These are phyloP conservation scores for Chanos chanos DNA, from an alignment of 2,797 vertebrate genomes.

Conservation along the genomic window DNA sequence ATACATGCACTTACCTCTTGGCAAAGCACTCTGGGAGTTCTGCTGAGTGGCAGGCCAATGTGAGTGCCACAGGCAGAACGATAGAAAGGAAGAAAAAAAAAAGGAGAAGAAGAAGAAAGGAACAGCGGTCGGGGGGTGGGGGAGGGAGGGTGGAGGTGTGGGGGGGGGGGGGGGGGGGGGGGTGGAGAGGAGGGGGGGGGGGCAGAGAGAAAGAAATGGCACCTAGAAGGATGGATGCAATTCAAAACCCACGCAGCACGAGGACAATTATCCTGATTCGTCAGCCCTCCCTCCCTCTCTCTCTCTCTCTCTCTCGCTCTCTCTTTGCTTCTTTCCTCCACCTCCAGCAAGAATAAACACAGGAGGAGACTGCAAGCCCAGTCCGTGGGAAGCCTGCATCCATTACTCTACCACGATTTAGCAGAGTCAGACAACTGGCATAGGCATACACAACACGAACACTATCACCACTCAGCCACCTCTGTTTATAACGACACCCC, in stretches of 20 bases:
- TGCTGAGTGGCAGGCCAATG: constrained; percentile 20
- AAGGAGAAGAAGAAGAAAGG: too few species aligned
- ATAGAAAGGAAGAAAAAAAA: neutral
- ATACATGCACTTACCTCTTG: constrained; percentile 7
- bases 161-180: neutral
- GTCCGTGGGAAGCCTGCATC: constrained; percentile 22
- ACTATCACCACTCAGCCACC: neutral
- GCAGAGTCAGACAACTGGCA: neutral
- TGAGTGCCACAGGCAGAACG: constrained; percentile 1
- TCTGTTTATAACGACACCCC: constrained; percentile 10
- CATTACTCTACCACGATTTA: constrained; percentile 15
- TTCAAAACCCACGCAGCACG: constrained; percentile 32
- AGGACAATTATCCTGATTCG: constrained; percentile 46
- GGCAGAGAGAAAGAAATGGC: neutral
- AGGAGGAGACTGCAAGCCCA: constrained; percentile 15
- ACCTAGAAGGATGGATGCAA: constrained; percentile 16
- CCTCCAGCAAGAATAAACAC: constrained; percentile 13
- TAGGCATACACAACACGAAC: neutral
- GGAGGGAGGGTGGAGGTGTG: neutral
- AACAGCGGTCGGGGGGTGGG: too few species aligned
- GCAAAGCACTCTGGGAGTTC: constrained; percentile 1
- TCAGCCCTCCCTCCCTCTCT: constrained; percentile 20
- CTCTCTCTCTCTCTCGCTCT: neutral
- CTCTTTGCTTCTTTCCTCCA: constrained; percentile 6
- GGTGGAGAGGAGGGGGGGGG: neutral